Evolutionary conservation across 2,113 vertebrate species (phyloP).

Genomic region (Nanorana parkeri): DNA sequence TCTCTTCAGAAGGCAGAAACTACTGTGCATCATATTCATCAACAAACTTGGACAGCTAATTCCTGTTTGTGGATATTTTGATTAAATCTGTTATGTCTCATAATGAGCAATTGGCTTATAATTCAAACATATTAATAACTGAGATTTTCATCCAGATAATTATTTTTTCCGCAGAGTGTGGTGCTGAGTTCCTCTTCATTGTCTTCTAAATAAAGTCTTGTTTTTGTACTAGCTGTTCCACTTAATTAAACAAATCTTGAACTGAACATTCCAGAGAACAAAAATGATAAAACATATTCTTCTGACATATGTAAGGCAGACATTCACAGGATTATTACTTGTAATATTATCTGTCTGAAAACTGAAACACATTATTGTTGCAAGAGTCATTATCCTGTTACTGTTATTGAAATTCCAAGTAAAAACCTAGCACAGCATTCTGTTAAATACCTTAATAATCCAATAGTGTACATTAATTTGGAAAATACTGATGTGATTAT

Average conservation of each 20-base stretch:
- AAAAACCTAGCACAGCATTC: no score
- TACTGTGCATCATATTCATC: not conserved
- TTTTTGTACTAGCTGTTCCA: constrained; percentile 31
- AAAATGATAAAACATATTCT: not conserved
- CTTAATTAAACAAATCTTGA: constrained; percentile 16
- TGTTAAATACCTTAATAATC: no score
- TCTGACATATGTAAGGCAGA: not conserved
- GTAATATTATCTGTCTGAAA: no score
- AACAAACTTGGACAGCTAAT: not conserved
- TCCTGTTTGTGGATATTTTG: not conserved
- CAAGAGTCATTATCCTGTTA: no score
- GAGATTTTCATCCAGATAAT: not conserved
- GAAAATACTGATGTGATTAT: no score
- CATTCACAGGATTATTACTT: no score
- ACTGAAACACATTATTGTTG: no score
- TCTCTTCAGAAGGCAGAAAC: not conserved
- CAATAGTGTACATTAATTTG: no score
- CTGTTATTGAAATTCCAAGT: no score
- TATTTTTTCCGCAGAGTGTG: not conserved
- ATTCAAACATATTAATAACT: not conserved
- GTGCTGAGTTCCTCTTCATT: not conserved
- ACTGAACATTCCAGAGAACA: not conserved
- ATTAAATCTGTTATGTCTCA: constrained; percentile 13
- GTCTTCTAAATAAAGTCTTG: constrained; percentile 5
- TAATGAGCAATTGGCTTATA: not conserved